phyloP scores from a whole-genome alignment of 2,888 invertebrate species.

The Cheilosia soror region DNA sequence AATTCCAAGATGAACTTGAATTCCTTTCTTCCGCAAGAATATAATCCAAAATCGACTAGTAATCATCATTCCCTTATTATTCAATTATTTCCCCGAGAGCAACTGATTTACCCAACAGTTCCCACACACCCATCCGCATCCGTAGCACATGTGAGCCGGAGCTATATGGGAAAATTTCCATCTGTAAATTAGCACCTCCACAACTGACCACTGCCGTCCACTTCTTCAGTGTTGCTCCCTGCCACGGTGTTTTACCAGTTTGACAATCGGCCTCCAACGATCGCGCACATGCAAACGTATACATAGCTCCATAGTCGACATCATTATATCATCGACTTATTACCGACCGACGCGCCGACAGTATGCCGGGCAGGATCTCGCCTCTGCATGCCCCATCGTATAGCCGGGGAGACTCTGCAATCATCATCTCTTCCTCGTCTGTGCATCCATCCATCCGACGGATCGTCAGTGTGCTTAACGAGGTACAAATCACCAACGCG shows the following conservation, averaged over 20 bases:
- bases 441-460: slow-evolving; percentile 48
- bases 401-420: slow-evolving; percentile 40
- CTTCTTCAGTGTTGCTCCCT: slow-evolving; percentile 11
- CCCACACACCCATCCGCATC: slow-evolving; percentile 44
- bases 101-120: slow-evolving; percentile 51
- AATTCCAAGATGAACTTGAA: neutral
- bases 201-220: slow-evolving; percentile 38
- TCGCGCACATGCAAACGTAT: slow-evolving; percentile 45
- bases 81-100: slow-evolving; percentile 61
- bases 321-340: slow-evolving; percentile 74
- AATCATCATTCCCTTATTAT: slow-evolving; percentile 61
- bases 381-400: slow-evolving; percentile 13
- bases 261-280: slow-evolving; percentile 72
- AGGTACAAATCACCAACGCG: slow-evolving; percentile 72
- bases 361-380: slow-evolving; percentile 26
- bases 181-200: slow-evolving; percentile 67
- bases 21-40: slow-evolving; percentile 19
- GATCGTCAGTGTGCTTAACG: slow-evolving; percentile 54
- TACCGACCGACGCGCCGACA: slow-evolving; percentile 65
- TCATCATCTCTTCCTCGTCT: slow-evolving; percentile 52
- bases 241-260: slow-evolving; percentile 67
- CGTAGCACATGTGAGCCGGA: slow-evolving; percentile 22
- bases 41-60: slow-evolving; percentile 28
- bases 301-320: slow-evolving; percentile 39
- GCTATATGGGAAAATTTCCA: slow-evolving; percentile 70